A percentile compares a stretch with the other conserved stretches of the same genome.
These are phyloP conservation scores for Hipposideros armiger DNA, from an alignment of 2,113 vertebrate species.

Conservation along the genomic window DNA sequence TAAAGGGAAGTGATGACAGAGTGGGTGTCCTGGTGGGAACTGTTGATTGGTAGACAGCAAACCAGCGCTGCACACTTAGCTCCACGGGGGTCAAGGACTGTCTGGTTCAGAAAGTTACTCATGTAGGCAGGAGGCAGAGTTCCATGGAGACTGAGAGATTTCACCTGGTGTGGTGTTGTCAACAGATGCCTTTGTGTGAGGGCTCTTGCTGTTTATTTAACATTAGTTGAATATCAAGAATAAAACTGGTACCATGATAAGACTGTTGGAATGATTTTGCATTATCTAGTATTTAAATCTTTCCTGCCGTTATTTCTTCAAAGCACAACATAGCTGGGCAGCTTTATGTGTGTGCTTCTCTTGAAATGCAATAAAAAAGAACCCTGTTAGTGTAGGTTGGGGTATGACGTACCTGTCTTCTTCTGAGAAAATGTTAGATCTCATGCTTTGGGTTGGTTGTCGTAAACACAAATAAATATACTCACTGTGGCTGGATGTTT, in stretches of 20 bases:
- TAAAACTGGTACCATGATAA: not conserved
- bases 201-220: conserved; percentile 2
- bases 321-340: not conserved
- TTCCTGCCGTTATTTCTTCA: not conserved
- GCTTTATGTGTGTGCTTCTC: not conserved
- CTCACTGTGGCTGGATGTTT: not conserved
- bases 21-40: not conserved
- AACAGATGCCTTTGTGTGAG: not conserved
- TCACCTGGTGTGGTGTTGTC: not conserved
- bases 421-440: not conserved
- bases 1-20: not conserved
- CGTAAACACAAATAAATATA: not conserved
- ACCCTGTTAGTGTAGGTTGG: not conserved
- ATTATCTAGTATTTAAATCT: not conserved
- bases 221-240: not conserved
- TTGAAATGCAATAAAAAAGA: not conserved
- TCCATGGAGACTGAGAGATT: not conserved
- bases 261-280: not conserved
- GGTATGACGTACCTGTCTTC: not conserved
- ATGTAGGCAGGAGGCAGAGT: not conserved
- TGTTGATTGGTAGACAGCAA: not conserved
- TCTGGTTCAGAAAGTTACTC: not conserved
- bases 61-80: not conserved
- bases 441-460: not conserved
- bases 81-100: not conserved